Conservation (phyloP, 1,140 invertebrate species). For the Ctenoplectra terminalis region DNA sequence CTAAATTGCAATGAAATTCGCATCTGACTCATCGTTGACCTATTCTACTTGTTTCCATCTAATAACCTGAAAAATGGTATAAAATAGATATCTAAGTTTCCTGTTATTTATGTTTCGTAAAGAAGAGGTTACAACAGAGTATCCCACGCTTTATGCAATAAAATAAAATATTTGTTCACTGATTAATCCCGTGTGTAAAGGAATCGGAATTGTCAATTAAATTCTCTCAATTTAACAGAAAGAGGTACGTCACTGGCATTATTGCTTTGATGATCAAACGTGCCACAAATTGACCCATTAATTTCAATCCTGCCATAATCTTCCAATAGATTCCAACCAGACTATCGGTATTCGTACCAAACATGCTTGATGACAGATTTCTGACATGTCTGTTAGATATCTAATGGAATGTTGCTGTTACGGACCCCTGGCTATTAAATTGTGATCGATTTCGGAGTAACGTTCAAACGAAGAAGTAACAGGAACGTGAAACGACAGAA, state of each 20-base stretch:
- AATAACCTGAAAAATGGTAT: background rate
- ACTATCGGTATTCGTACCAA: conserved; percentile 32
- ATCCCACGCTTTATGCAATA: no score
- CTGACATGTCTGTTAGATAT: conserved; percentile 10
- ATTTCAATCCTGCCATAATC: conserved; percentile 27
- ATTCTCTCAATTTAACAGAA: background rate
- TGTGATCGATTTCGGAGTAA: background rate
- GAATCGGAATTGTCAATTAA: background rate
- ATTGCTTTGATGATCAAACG: conserved; percentile 13
- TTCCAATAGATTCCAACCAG: conserved; percentile 35
- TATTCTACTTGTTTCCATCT: background rate
- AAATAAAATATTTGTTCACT: no score
- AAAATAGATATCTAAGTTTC: background rate
- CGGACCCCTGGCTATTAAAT: background rate
- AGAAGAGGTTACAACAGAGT: no score
- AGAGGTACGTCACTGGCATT: background rate
- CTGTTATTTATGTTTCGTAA: no score
- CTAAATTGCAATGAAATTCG: background rate
- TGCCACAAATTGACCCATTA: conserved; percentile 40
- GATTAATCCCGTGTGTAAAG: no score
- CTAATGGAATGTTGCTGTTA: background rate
- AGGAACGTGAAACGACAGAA: background rate
- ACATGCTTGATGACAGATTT: conserved; percentile 32
- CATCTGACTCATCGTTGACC: background rate
- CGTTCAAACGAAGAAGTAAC: background rate